Conservation (phyloP, 2,113 vertebrate genomes). For the Bos indicus region DNA sequence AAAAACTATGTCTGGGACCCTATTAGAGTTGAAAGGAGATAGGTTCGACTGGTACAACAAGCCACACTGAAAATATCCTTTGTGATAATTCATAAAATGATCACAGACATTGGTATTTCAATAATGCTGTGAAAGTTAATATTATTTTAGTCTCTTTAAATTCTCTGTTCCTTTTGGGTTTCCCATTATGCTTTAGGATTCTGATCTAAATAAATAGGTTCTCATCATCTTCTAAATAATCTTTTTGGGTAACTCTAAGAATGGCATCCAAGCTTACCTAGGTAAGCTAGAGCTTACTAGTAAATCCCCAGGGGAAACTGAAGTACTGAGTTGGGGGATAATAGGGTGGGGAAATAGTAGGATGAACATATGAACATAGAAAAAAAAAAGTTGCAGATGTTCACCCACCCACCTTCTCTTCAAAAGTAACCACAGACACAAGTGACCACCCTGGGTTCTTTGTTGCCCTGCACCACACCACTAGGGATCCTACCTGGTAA, state of each 20-base stretch:
- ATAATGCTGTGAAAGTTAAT: background rate
- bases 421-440: background rate
- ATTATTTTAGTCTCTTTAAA: background rate
- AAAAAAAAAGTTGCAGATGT: background rate
- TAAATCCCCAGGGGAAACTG: background rate
- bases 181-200: background rate
- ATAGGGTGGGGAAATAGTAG: background rate
- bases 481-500: conserved; percentile 89
- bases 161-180: background rate
- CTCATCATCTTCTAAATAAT: background rate
- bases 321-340: background rate
- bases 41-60: background rate
- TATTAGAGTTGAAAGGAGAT: background rate
- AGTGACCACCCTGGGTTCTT: too few relatives aligned
- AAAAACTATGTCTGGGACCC: background rate
- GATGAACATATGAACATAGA: background rate
- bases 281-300: background rate
- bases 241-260: background rate
- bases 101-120: background rate
- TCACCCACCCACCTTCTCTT: background rate
- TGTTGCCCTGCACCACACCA: accelerated
- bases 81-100: background rate
- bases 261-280: background rate
- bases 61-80: background rate
- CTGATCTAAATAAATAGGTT: conserved; percentile 6